Evolutionary conservation across 2,888 invertebrate species (phyloP).

Genomic region (Eulithis prunata): DNA sequence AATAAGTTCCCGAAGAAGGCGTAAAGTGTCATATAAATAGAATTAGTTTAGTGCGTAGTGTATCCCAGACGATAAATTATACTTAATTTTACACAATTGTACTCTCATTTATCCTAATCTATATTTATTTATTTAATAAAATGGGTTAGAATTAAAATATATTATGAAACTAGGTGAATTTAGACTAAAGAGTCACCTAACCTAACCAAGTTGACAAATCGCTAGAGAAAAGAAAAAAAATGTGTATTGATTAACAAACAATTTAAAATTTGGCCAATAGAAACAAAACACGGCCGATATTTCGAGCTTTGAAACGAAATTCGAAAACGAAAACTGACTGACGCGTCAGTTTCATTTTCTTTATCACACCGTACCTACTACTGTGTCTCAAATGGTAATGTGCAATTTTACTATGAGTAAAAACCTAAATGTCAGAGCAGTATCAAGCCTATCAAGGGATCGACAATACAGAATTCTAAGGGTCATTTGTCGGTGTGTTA

Average conservation of each 20-base stretch:
- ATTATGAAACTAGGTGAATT: no score
- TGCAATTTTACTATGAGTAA: constrained; percentile 24
- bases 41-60: constrained; percentile 40
- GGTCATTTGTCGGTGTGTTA: no score
- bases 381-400: constrained; percentile 1
- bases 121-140: no score
- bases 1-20: constrained; percentile 77
- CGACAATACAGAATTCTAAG: neutral
- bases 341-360: constrained; percentile 10
- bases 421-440: constrained; percentile 21
- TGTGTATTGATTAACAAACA: no score
- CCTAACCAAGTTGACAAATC: no score
- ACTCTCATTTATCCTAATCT: neutral
- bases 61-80: constrained; percentile 49
- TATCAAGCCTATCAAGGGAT: neutral
- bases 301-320: no score
- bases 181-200: no score
- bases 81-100: constrained; percentile 31
- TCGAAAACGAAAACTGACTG: neutral
- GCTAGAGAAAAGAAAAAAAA: no score
- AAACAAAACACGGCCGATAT: no score
- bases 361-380: constrained; percentile 5
- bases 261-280: no score
- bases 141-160: no score
- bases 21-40: constrained; percentile 61